These are phyloP conservation scores for Mythimna pallens DNA, from an alignment of 2,888 invertebrate genomes.

Conservation along the genomic window DNA sequence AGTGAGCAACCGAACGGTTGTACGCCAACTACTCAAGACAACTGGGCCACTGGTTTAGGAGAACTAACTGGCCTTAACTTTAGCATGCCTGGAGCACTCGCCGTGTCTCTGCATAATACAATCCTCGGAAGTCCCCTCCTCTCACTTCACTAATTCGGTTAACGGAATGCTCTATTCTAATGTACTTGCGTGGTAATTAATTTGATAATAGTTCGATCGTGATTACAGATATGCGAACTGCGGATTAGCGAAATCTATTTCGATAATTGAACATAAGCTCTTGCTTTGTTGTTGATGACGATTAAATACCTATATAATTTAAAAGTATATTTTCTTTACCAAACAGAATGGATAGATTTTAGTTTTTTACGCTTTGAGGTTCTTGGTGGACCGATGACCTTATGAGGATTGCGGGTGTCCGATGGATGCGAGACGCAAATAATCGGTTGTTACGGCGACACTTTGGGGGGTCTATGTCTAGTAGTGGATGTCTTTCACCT, in stretches of 20 bases:
- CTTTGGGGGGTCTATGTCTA: no score
- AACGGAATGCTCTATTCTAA: constrained; percentile 17
- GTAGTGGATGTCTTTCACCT: no score
- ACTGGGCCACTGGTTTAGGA: constrained; percentile 28
- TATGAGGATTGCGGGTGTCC: no score
- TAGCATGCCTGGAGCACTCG: constrained; percentile 33
- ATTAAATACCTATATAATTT: not conserved
- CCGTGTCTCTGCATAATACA: constrained; percentile 47
- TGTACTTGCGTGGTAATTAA: constrained; percentile 2
- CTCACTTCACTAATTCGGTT: constrained; percentile 36
- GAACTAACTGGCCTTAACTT: constrained; percentile 48
- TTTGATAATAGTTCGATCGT: not conserved
- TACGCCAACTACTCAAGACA: constrained; percentile 44
- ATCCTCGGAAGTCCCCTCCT: constrained; percentile 14
- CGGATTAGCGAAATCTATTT: not conserved
- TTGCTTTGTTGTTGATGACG: not conserved
- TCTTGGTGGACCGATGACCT: not conserved
- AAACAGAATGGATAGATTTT: not conserved
- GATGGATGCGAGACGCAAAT: no score
- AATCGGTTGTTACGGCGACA: no score
- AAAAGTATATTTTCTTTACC: not conserved
- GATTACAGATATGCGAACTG: not conserved
- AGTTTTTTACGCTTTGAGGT: not conserved
- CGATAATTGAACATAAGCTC: not conserved
- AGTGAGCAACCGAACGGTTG: constrained; percentile 27